Base-by-base conservation (phyloP, 2,888 invertebrate species). In the Plebejus anna region DNA sequence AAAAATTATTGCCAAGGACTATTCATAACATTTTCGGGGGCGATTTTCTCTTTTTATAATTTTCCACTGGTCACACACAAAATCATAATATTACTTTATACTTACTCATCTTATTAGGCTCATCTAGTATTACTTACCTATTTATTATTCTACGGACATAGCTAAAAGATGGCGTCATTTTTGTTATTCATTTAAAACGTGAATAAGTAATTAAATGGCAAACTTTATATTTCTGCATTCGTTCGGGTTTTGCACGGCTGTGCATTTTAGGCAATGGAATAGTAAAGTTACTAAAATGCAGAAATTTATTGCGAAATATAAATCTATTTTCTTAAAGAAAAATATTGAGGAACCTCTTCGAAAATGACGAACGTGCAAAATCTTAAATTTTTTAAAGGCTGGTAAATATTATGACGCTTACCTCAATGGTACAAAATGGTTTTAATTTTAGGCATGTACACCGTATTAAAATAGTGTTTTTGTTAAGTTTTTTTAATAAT, bases 91-190 rank as follows among this genome's bases (percentile, higher is more conserved):
- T 22, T 22, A 22, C 22, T 22, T 22, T 22, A 22, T 22, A 22
- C 22, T 22, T 22, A 61, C 61, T 11, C 11, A 11, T 22, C 0
- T 13, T 13, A 66, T 11, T 66, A 66, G 13, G 32, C 32, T 66
- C 16, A 13, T 66, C 66, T 4, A 66, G 32, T 28, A 36, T 36
- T 47, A 42, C 2, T 32, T 22, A 22, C 28, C 71, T 72, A 47
- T 42, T 72, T 72, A 47, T 47, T 47, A 72, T 72, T 72, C 72
- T 72, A 0, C 4, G 22, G 1, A 51, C 72, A 72, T 72, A 47
- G 11, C 47, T 47, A 28, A 28, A 72, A 42, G 72, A 42, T 51
- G 72, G 47, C 72, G 72, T 72, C 72, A 72, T 72, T 47, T 47
- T 4, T 72, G 72, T 72, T 72, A 71, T 47, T 47, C 47, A 72